A percentile compares a stretch with the other conserved stretches of the same genome.
phyloP scores from a whole-genome alignment of 2,113 vertebrate genomes.

The Cavia aperea region DNA sequence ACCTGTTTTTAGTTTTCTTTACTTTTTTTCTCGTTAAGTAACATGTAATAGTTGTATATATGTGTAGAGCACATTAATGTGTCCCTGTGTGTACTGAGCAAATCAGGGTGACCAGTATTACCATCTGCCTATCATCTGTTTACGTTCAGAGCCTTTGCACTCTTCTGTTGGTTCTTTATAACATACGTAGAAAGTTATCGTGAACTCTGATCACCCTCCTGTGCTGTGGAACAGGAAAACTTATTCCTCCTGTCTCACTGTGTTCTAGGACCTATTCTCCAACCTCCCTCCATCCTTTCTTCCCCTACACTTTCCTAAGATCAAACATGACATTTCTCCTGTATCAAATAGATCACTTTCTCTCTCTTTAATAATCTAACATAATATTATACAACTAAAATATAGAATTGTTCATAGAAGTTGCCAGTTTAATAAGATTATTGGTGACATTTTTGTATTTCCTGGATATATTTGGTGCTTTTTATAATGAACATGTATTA shows the following conservation, averaged over 20 bases:
- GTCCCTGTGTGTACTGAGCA: not conserved
- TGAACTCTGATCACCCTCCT: no score
- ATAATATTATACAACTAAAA: not conserved
- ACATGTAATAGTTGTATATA: not conserved
- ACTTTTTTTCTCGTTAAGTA: not conserved
- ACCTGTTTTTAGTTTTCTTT: not conserved
- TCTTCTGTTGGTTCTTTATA: not conserved
- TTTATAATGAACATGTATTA: not conserved
- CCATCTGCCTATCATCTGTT: not conserved
- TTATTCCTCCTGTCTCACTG: not conserved
- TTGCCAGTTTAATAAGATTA: not conserved
- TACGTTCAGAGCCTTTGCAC: not conserved
- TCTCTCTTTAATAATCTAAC: not conserved
- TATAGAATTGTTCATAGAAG: not conserved
- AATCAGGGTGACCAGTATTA: not conserved
- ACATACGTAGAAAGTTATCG: not conserved
- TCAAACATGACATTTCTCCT: not conserved
- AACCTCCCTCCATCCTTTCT: no score
- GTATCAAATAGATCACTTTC: not conserved
- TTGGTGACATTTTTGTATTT: slow-evolving; percentile 3
- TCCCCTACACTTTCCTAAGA: not conserved
- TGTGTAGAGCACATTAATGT: not conserved
- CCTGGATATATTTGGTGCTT: not conserved
- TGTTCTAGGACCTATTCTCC: no score
- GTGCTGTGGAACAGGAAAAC: no score